These are phyloP conservation scores for Nebria salina DNA, from an alignment of 2,888 invertebrate genomes.

Conservation along the genomic window DNA sequence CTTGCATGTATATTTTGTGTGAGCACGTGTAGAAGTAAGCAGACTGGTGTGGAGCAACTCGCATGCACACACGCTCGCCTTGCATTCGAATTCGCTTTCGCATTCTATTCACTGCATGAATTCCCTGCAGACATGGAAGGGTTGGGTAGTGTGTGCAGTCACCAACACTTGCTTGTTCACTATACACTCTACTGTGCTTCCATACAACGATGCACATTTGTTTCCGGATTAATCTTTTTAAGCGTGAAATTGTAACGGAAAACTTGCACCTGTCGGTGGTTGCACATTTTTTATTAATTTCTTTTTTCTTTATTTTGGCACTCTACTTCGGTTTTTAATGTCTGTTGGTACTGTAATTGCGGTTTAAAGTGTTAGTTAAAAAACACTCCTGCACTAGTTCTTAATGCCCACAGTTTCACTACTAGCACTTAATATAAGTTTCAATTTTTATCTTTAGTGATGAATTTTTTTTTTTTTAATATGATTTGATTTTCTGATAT, in stretches of 20 bases:
- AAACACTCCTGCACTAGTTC: too few species aligned
- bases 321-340: not conserved
- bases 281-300: conserved; percentile 19
- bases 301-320: conserved; percentile 20
- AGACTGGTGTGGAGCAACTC: not conserved
- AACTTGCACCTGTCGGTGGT: conserved; percentile 29
- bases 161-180: not conserved
- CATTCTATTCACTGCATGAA: not conserved
- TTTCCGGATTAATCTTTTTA: conserved; percentile 42
- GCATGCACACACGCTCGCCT: not conserved
- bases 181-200: not conserved
- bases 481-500: too few species aligned
- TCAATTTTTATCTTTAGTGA: too few species aligned
- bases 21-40: not conserved
- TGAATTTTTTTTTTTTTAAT: too few species aligned
- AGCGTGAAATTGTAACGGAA: conserved; percentile 36
- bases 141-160: not conserved
- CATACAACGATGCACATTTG: conserved; percentile 15
- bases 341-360: conserved; percentile 5
- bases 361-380: not conserved
- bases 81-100: not conserved
- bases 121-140: not conserved
- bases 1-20: not conserved
- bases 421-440: too few species aligned
- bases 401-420: too few species aligned